phyloP scores from a whole-genome alignment of 2,888 invertebrate species.

The Oxyscelio sp. region DNA sequence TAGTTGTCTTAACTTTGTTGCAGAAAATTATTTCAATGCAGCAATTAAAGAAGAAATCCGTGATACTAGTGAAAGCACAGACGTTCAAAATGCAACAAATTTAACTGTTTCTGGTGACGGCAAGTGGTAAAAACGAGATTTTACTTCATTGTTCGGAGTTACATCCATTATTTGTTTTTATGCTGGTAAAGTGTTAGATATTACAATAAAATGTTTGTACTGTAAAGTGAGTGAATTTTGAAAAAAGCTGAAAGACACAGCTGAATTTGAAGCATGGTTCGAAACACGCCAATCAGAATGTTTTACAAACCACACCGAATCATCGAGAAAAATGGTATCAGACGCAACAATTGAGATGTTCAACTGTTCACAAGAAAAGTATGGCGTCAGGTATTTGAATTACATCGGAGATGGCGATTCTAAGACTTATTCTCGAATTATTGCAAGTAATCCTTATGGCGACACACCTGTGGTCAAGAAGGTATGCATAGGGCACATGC shows the following conservation, averaged over 20 bases:
- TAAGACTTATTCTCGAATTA: constrained; percentile 17
- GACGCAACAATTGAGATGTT: constrained; percentile 59
- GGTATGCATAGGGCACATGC: constrained; percentile 61
- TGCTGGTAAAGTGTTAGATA: constrained; percentile 54
- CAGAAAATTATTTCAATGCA: constrained; percentile 9
- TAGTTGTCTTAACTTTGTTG: constrained; percentile 13
- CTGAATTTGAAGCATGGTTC: constrained; percentile 42
- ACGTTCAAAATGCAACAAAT: constrained; percentile 9
- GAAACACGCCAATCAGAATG: constrained; percentile 45
- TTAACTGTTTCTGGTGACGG: constrained; percentile 24
- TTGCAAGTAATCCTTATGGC: not conserved
- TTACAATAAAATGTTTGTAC: constrained; percentile 56
- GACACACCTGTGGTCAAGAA: constrained; percentile 4
- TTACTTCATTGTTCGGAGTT: constrained; percentile 26
- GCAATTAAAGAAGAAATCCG: constrained; percentile 18
- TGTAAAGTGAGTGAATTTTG: constrained; percentile 66
- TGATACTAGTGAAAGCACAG: constrained; percentile 11
- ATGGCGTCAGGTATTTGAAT: constrained; percentile 43
- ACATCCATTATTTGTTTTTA: constrained; percentile 41
- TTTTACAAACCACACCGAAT: constrained; percentile 48
- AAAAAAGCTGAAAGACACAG: constrained; percentile 43
- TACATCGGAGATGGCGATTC: constrained; percentile 60
- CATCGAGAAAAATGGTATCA: constrained; percentile 62
- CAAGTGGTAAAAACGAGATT: constrained; percentile 13
- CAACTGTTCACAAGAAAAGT: constrained; percentile 37